These are phyloP conservation scores for Gymnothorax reevesii DNA, from an alignment of 2,797 vertebrate species.

Conservation along the genomic window DNA sequence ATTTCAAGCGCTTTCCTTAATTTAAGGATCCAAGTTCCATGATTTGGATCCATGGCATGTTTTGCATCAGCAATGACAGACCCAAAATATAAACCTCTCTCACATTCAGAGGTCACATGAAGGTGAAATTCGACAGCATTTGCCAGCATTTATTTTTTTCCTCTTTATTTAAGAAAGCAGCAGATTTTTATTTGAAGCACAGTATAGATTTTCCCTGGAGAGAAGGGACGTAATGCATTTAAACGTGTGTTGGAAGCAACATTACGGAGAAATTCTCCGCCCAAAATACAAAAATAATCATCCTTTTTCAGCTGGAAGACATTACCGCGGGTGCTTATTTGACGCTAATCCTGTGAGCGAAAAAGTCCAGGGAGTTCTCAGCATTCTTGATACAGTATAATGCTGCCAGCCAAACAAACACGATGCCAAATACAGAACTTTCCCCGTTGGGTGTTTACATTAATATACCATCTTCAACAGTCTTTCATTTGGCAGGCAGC, in stretches of 20 bases:
- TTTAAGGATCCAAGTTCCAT: not conserved
- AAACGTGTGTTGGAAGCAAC: not conserved
- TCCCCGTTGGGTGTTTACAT: slow-evolving; percentile 2
- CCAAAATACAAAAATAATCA: slow-evolving; percentile 27
- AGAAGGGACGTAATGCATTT: slow-evolving; percentile 15
- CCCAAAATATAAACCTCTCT: slow-evolving; percentile 20
- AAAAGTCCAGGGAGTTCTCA: not conserved
- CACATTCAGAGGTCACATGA: not conserved
- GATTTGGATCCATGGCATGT: slow-evolving; percentile 23
- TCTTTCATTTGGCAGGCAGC: not conserved
- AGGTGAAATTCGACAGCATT: not conserved
- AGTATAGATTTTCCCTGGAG: not conserved
- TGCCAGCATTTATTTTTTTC: not conserved
- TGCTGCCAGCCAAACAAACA: slow-evolving; percentile 13
- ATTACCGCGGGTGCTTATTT: not conserved
- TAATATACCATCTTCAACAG: not conserved
- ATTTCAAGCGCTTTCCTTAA: not conserved
- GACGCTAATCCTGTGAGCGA: slow-evolving; percentile 2
- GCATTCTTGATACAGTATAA: slow-evolving; percentile 6
- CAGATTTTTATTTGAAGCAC: slow-evolving; percentile 18
- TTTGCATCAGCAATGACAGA: slow-evolving; percentile 39
- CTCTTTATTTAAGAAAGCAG: not conserved
- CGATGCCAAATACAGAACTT: slow-evolving; percentile 4
- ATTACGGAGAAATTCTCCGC: slow-evolving; percentile 15
- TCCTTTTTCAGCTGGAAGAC: not conserved